phyloP scores from a whole-genome alignment of 2,797 vertebrate species.

The Vireo griseus region DNA sequence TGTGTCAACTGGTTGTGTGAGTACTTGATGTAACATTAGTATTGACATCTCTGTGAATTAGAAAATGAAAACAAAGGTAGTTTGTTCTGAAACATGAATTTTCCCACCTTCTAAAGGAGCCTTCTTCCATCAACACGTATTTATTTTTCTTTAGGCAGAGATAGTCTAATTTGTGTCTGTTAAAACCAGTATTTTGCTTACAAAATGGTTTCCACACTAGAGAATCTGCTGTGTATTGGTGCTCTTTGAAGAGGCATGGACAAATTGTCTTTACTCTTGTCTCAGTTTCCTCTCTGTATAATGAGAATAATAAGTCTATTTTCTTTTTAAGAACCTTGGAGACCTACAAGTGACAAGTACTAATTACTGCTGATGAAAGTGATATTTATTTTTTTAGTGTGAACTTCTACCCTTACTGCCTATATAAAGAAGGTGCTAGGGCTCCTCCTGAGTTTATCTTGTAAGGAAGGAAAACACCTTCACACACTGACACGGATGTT shows the following conservation, averaged over 20 bases:
- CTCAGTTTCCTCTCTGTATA: background rate
- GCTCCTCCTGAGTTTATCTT: background rate
- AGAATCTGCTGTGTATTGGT: background rate
- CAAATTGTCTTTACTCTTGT: background rate
- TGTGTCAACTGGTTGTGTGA: background rate
- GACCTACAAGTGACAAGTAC: background rate
- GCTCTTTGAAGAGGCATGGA: background rate
- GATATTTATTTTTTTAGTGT: background rate
- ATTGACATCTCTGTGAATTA: background rate
- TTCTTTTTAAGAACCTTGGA: background rate
- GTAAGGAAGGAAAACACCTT: constrained; percentile 11
- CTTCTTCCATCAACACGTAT: background rate
- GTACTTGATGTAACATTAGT: background rate
- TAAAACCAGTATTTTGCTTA: background rate
- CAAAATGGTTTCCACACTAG: background rate
- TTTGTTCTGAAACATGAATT: background rate
- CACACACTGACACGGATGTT: constrained; percentile 38
- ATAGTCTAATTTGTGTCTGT: background rate
- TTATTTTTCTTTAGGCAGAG: background rate
- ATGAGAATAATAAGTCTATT: background rate
- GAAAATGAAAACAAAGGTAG: background rate
- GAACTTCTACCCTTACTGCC: background rate
- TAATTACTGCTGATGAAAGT: background rate
- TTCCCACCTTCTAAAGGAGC: background rate
- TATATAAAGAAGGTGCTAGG: background rate